A percentile compares a stretch with the other conserved stretches of the same genome.
Evolutionary conservation across 2,113 vertebrate species (phyloP).

Genomic region (Osmerus eperlanus): DNA sequence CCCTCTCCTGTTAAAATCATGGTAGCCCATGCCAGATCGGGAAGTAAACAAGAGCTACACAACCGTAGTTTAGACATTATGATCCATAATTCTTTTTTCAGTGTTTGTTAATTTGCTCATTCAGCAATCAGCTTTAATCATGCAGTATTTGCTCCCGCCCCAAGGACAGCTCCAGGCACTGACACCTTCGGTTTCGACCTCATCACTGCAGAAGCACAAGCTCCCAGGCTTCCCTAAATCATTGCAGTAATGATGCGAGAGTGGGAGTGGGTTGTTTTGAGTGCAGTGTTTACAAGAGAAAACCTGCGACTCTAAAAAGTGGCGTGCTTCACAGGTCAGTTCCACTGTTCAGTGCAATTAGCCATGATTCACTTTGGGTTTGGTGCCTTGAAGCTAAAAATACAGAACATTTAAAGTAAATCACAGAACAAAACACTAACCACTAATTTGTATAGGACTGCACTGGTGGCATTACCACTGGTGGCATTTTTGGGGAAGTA

Average conservation of each 20-base stretch:
- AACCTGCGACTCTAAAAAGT: conserved; percentile 19
- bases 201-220: conserved; percentile 15
- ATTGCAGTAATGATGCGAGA: conserved; percentile 30
- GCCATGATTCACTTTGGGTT: conserved; percentile 30
- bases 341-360: conserved; percentile 38
- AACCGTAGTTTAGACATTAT: neutral
- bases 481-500: conserved; percentile 8
- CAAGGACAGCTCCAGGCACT: neutral
- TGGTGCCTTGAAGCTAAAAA: conserved; percentile 21
- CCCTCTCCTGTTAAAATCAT: neutral
- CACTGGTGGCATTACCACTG: neutral
- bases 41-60: neutral
- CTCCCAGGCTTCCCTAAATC: conserved; percentile 13
- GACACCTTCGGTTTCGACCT: conserved; percentile 1
- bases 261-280: conserved; percentile 34
- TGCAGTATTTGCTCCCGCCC: neutral
- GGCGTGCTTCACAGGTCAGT: conserved; percentile 23
- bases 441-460: conserved; percentile 8
- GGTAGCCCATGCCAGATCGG: neutral
- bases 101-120: neutral
- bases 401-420: conserved; percentile 25
- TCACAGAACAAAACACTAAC: neutral
- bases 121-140: no score
- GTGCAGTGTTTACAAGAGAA: conserved; percentile 38
- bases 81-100: neutral